phyloP scores from a whole-genome alignment of 1,140 invertebrate genomes.

The Drosophila kohkoa region DNA sequence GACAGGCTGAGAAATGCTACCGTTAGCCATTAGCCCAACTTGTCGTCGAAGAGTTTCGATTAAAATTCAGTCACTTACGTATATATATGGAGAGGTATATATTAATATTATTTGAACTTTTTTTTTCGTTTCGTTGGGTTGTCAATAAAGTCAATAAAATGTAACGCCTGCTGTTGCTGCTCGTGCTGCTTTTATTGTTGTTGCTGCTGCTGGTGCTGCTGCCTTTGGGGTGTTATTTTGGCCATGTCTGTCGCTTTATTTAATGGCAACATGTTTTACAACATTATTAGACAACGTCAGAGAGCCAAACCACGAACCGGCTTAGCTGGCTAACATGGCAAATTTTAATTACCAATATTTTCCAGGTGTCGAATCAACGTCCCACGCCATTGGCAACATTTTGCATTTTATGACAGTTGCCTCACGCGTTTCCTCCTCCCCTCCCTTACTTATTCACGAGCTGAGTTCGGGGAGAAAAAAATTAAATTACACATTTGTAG shows the following conservation, averaged over 20 bases:
- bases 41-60: conserved; percentile 46
- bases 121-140: conserved; percentile 14
- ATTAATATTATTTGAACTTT: conserved; percentile 6
- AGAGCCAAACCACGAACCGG: conserved; percentile 35
- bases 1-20: conserved; percentile 58
- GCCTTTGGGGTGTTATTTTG: conserved; percentile 57
- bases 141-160: conserved; percentile 34
- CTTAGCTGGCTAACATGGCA: conserved; percentile 55
- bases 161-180: conserved; percentile 36
- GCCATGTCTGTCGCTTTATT: conserved; percentile 60
- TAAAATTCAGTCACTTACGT: background rate
- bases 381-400: conserved; percentile 65
- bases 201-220: background rate
- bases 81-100: background rate
- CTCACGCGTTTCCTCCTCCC: background rate
- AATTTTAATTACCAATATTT: conserved; percentile 81
- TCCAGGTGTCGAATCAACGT: conserved; percentile 74
- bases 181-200: background rate
- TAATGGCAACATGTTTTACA: conserved; percentile 80
- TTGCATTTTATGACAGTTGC: conserved; percentile 69
- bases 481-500: conserved; percentile 52
- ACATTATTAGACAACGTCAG: conserved; percentile 75
- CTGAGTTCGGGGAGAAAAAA: background rate
- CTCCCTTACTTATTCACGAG: background rate
- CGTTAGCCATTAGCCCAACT: conserved; percentile 65